Evolutionary conservation across 1,140 invertebrate genomes (phyloP).

Genomic region (Zaprionus davidi): DNA sequence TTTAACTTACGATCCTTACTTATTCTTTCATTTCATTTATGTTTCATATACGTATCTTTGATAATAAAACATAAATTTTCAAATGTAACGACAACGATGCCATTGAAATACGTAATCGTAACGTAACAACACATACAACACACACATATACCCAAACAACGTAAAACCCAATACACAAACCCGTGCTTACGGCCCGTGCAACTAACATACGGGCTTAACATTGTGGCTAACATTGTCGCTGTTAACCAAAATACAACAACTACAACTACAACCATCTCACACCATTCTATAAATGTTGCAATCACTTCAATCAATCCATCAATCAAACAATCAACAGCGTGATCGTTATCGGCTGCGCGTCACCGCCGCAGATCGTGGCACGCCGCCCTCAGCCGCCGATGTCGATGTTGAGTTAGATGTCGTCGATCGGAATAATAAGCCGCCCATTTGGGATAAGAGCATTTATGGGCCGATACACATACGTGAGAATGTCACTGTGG

Average conservation of each 20-base stretch:
- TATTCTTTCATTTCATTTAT: constrained; percentile 52
- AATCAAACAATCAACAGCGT: constrained; percentile 88
- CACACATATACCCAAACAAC: constrained; percentile 8
- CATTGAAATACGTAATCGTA: constrained; percentile 74
- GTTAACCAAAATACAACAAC: constrained; percentile 34
- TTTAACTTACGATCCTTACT: constrained; percentile 29
- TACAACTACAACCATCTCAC: constrained; percentile 30
- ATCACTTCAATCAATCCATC: constrained; percentile 45
- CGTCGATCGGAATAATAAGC: constrained; percentile 98
- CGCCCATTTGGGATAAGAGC: constrained; percentile 96
- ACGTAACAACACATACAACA: constrained; percentile 47
- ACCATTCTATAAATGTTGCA: constrained; percentile 28
- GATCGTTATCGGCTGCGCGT: constrained; percentile 97
- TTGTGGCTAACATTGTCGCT: constrained; percentile 54
- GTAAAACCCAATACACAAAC: constrained; percentile 60
- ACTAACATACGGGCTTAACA: constrained; percentile 51
- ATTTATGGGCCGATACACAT: constrained; percentile 98
- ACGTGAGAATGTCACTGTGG: constrained; percentile 98
- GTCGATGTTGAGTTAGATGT: constrained; percentile 98
- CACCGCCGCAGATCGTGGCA: constrained; percentile 95
- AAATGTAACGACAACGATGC: constrained; percentile 70
- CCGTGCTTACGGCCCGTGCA: constrained; percentile 24
- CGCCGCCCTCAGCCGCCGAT: constrained; percentile 93
- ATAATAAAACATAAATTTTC: constrained; percentile 40
- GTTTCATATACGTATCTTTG: constrained; percentile 55